A percentile compares a stretch with the other conserved stretches of the same genome.
Conservation (phyloP, 2,113 vertebrate genomes). For the Uropsilus gracilis region DNA sequence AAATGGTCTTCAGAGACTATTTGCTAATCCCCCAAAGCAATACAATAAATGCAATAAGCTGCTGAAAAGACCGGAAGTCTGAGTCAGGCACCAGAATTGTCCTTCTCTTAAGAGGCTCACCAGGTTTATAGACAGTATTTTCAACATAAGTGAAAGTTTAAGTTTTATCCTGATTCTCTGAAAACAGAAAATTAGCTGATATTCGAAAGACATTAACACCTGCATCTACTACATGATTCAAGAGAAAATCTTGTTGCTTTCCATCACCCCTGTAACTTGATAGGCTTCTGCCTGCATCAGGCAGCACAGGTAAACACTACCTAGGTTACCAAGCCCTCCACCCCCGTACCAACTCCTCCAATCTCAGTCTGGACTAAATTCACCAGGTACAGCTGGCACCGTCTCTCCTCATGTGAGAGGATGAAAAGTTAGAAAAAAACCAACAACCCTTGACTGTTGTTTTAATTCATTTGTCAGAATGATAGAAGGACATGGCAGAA, state of each 20-base stretch:
- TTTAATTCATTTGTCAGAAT: not conserved
- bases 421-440: not conserved
- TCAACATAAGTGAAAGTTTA: conserved; percentile 42
- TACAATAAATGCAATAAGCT: conserved; percentile 56
- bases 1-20: conserved; percentile 56
- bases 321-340: conserved; percentile 15
- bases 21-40: conserved; percentile 59
- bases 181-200: conserved; percentile 64
- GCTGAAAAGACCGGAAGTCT: conserved; percentile 41
- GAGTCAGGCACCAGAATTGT: not conserved
- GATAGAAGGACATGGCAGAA: not conserved
- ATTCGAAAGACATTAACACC: conserved; percentile 58
- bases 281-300: not conserved
- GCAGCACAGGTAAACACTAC: not conserved
- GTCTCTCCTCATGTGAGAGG: accelerated
- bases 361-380: not conserved
- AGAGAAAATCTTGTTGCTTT: conserved; percentile 35
- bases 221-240: conserved; percentile 48
- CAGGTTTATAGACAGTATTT: conserved; percentile 43
- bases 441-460: too few relatives aligned
- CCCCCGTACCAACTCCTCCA: not conserved
- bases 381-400: not conserved
- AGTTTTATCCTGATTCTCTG: conserved; percentile 15
- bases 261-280: not conserved
- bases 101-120: conserved; percentile 22